Base-by-base conservation (phyloP, 2,888 invertebrate species). In the Agelastica alni region DNA sequence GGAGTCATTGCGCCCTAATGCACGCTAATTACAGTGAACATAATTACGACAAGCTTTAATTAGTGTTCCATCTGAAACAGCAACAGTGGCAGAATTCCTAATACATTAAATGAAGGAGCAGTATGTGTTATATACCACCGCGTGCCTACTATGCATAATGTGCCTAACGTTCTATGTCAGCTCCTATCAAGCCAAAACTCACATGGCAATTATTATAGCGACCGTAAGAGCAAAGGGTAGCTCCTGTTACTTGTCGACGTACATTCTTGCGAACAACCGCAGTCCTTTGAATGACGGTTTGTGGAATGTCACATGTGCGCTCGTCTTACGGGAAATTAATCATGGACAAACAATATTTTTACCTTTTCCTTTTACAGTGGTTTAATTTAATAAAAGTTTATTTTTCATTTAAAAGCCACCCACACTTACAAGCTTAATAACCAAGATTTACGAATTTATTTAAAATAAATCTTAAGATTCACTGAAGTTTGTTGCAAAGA, bases 31-130 rank as follows among this genome's bases (percentile, higher is more conserved):
- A 66, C 58, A 59, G 51, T 58, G 56, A 59, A 64, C 59, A 62
- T 65, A 67, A 68, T 62, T 66, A 63, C 64, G 57, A 59, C 63
- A 59, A 53, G 62, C 61, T 63, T 60, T 66, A 68, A 68, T 67
- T 67, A 67, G 64, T 59, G 59, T 61, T 64, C 56, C 59, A 65
- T 63, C 66, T 62, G 63, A 62, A 62, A 59, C 60, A 63, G 44
- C 51, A 48, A 59, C 60, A 64, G 58, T 60, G 59, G 58, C 54
- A 49, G 60, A 62, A 66, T 64, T 64, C 58, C 61, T 57, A 59
- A 61, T 62, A 65, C 60, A 57, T 59, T 61, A 60, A 64, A 62
- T 58, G 61, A 43, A 62, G 61, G 49, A 62, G 61, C 49, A 52
- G 48, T 60, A 55, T 55, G 53, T 55, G 46, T 53, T 56, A 51